phyloP scores from a whole-genome alignment of 1,140 invertebrate genomes.

The Lasaia peninsularis region DNA sequence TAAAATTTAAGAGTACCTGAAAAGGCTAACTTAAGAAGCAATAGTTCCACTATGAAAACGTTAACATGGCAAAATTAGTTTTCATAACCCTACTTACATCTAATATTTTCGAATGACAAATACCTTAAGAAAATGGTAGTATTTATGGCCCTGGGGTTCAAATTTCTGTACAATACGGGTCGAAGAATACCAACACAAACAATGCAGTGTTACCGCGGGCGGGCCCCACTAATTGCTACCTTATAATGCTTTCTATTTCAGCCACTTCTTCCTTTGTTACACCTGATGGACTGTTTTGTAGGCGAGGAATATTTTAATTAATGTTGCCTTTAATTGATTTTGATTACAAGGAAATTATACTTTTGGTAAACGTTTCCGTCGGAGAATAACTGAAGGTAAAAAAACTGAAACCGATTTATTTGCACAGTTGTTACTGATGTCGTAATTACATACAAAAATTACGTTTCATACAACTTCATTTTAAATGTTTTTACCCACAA shows the following conservation, averaged over 20 bases:
- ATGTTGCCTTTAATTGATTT: not conserved
- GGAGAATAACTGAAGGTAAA: no score
- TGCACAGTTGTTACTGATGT: no score
- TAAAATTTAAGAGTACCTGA: no score
- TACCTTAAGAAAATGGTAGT: not conserved
- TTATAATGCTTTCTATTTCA: slow-evolving; percentile 5
- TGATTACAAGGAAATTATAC: not conserved
- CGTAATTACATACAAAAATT: no score
- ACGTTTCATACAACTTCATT: no score
- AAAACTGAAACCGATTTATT: no score
- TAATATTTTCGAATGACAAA: not conserved
- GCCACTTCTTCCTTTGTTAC: slow-evolving; percentile 5
- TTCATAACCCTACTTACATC: not conserved
- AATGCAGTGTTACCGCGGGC: slow-evolving; percentile 3
- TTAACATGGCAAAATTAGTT: no score
- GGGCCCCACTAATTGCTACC: not conserved
- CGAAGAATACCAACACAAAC: not conserved
- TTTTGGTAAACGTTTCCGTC: not conserved
- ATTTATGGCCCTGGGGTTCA: not conserved
- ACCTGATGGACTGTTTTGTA: slow-evolving; percentile 2
- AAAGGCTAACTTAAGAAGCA: no score
- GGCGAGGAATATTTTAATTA: not conserved
- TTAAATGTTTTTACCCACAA: no score
- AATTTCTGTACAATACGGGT: not conserved
- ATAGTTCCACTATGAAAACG: no score